A percentile compares a stretch with the other conserved stretches of the same genome.
These are phyloP conservation scores for Mamestra brassicae DNA, from an alignment of 2,888 invertebrate species.

Conservation along the genomic window DNA sequence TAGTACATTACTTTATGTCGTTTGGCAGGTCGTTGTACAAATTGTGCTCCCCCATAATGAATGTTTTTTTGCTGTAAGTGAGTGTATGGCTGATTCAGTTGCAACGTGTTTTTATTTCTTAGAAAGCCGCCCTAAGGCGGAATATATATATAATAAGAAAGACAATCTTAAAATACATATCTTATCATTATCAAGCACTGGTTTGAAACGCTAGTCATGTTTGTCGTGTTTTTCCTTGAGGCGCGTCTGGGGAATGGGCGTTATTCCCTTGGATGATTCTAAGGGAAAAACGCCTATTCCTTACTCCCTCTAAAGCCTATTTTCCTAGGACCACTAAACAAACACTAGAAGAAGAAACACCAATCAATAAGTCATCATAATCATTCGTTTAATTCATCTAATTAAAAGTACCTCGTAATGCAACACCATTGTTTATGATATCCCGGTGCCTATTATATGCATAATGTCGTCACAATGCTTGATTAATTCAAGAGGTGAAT, in stretches of 20 bases:
- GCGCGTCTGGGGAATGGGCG: not conserved
- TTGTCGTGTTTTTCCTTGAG: not conserved
- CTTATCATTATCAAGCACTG: not conserved
- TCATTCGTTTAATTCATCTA: slow-evolving; percentile 50
- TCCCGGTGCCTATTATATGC: slow-evolving; percentile 70
- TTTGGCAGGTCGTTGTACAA: too few relatives aligned
- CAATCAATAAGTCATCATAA: slow-evolving; percentile 43
- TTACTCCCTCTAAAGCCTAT: not conserved
- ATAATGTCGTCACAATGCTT: slow-evolving; percentile 77
- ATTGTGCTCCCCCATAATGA: too few relatives aligned
- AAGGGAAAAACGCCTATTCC: not conserved
- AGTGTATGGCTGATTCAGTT: too few relatives aligned
- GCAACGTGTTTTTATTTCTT: too few relatives aligned
- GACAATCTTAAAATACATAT: not conserved
- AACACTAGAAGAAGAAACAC: slow-evolving; percentile 4
- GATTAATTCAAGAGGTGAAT: slow-evolving; percentile 72
- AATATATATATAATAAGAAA: too few relatives aligned
- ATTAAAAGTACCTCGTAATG: slow-evolving; percentile 66
- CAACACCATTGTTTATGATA: slow-evolving; percentile 75
- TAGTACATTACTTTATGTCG: too few relatives aligned
- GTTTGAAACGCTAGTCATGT: not conserved
- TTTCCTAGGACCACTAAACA: not conserved
- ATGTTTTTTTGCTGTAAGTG: too few relatives aligned
- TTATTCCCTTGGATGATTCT: not conserved
- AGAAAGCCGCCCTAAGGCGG: not conserved